Evolutionary conservation across 2,797 vertebrate species (phyloP), one percentile per base, ranked within the genome.

Genomic region (Anguilla marmorata): DNA sequence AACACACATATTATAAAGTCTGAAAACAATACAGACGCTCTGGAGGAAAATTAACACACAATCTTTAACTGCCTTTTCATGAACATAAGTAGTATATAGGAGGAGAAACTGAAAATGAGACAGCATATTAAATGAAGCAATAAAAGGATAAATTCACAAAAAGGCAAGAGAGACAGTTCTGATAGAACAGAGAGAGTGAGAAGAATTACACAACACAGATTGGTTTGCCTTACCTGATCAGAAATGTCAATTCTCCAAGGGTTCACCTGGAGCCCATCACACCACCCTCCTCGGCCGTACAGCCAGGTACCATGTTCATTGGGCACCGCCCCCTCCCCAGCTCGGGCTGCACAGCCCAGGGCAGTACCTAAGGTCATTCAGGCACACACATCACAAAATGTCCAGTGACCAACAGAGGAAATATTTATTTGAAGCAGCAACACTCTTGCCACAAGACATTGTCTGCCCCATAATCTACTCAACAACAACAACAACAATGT

Each of bases 291-390:
- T 0, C 96, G 93, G 0, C 96, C 96, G 9, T 96, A 97, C 89
- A 97, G 93, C 96, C 96, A 97, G 0, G 96, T 97, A 24, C 96
- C 96, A 27, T 95, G 91, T 80, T 97, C 95, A 21, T 97, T 97
- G 0, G 96, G 96, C 3, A 97, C 95, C 0, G 94, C 96, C 0
- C 96, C 96, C 1, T 96, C 93, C 16, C 87, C 90, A 2, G 95
- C 96, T 21, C 74, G 90, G 88, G 87, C 27, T 6, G 96, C 88
- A 63, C 96, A 97, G 87, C 96, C 96, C 89, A 97, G 91, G 6
- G 94, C 89, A 0, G 93, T 84, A 19, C 96, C 96, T 97, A 85
- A 2, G 16, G 33, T 16, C 27, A 37, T 33, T 33, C 19, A 14
- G 33, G 30, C 14, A 37, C 19, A 24, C 11, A 80, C 7, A 12